Evolutionary conservation across 1,140 invertebrate species (phyloP).

Genomic region (Theocolax elegans): DNA sequence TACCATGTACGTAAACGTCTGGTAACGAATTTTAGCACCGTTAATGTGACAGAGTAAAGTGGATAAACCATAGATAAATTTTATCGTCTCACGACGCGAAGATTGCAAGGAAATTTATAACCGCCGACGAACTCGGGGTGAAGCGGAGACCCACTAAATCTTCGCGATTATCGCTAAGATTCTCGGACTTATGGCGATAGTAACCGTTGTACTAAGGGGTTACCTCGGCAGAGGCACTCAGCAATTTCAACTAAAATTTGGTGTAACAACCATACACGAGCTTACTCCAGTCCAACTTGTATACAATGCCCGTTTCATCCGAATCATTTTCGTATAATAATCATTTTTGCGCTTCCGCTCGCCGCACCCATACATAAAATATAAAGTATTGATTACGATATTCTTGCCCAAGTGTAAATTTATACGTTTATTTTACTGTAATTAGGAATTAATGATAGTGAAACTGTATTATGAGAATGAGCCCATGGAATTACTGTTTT

Average conservation of each 20-base stretch:
- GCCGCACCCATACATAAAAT: too few species aligned
- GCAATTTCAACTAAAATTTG: constrained; percentile 18
- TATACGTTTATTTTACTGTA: too few species aligned
- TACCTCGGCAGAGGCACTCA: constrained; percentile 13
- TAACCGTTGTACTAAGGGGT: constrained; percentile 43
- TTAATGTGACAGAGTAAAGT: constrained; percentile 50
- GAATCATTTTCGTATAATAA: too few species aligned
- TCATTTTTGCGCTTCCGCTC: too few species aligned
- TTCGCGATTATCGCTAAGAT: constrained; percentile 54
- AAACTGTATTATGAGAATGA: not conserved
- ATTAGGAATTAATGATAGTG: constrained; percentile 16
- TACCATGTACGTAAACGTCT: constrained; percentile 26
- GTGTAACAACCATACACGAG: not conserved
- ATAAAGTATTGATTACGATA: too few species aligned
- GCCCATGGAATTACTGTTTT: constrained; percentile 13
- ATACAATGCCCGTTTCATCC: too few species aligned
- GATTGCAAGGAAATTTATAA: constrained; percentile 53
- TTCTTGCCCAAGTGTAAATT: too few species aligned
- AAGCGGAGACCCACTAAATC: constrained; percentile 47
- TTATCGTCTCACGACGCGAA: constrained; percentile 52
- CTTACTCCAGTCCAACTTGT: not conserved
- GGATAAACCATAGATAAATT: constrained; percentile 53
- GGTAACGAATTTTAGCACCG: constrained; percentile 39
- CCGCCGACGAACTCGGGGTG: constrained; percentile 45
- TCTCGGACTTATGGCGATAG: constrained; percentile 50